Percentiles rank a stretch among this genome's conserved stretches.
phyloP scores from a whole-genome alignment of 2,888 invertebrate genomes.

The Nymphalis polychloros region DNA sequence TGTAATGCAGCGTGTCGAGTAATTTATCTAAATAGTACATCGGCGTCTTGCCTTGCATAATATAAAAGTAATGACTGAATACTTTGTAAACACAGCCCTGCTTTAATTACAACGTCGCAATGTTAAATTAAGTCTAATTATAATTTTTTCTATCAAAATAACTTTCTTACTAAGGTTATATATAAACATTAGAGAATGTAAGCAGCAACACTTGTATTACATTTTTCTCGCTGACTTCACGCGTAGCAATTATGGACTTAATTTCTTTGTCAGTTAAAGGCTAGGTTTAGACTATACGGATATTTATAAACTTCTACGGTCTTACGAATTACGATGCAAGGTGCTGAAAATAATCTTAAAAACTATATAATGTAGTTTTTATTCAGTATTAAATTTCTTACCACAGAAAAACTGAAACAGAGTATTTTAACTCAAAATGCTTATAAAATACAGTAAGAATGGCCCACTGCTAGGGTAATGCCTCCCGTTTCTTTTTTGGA shows the following conservation, averaged over 20 bases:
- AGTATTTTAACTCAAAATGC: no score
- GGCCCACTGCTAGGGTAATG: no score
- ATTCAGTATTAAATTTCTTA: no score
- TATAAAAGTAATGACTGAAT: constrained; percentile 30
- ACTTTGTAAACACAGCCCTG: constrained; percentile 8
- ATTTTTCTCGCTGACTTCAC: constrained; percentile 16
- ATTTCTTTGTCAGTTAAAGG: constrained; percentile 2
- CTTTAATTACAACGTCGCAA: constrained; percentile 25
- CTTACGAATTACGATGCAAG: no score
- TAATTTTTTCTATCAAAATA: constrained; percentile 17
- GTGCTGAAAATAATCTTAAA: no score
- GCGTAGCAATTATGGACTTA: constrained; percentile 11
- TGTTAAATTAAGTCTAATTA: constrained; percentile 16
- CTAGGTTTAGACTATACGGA: neutral
- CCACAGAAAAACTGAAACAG: no score
- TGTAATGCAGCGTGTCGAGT: constrained; percentile 19
- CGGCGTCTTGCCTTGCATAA: constrained; percentile 30
- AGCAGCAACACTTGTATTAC: constrained; percentile 16
- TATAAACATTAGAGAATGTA: constrained; percentile 20
- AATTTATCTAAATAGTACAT: constrained; percentile 38
- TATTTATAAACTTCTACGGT: no score
- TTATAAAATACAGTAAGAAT: no score
- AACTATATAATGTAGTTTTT: no score
- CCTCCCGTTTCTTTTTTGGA: no score
- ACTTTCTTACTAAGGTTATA: constrained; percentile 20